Base-by-base conservation (phyloP, 1,140 invertebrate species). In the Chelonus insularis region DNA sequence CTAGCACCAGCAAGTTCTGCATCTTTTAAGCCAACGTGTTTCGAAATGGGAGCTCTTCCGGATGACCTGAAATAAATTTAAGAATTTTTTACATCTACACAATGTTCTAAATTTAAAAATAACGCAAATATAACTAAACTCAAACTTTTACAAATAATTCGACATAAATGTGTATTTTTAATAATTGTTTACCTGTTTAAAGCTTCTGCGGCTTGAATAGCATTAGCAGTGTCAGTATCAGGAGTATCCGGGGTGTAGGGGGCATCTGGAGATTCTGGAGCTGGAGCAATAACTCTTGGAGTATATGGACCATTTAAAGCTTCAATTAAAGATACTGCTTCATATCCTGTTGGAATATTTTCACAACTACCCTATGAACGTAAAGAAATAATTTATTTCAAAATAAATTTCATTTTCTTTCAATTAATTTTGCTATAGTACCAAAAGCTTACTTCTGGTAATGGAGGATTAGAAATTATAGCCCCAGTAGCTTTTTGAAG, bases 281-380 rank as follows among this genome's bases (percentile, higher is more conserved):
- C 80, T 51, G 82, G 81, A 4, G 83, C 83, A 16, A 86, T 78
- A 12, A 86, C 78, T 63, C 88, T 83, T 1, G 86, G 81, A 16
- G 84, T 83, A 66, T 86, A 87, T 1, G 95, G 95, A 0, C 97
- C 97, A 84, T 99, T 99, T n/a, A 99, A 82, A 4, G 97, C 97
- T 83, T 99, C 97, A 57, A 98, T 92, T n/a, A 99, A 82, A 0
- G 96, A 94, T 41, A 99, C 91, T 14, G 94, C 89, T 82, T 98
- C 94, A 76, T 97, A 98, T 0, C 97, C 96, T 0, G 89, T 84
- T 23, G 96, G 95, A 70, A 97, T 91, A 76, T 93, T 92, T 76
- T 94, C 90, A 80, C 83, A 87, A 78, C 83, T 87, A 66, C 83
- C 84, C 84, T 86, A 68, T 50, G 63, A 62, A 45, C 63, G 60